Conservation (phyloP, 2,113 vertebrate species). For the Lepus europaeus region DNA sequence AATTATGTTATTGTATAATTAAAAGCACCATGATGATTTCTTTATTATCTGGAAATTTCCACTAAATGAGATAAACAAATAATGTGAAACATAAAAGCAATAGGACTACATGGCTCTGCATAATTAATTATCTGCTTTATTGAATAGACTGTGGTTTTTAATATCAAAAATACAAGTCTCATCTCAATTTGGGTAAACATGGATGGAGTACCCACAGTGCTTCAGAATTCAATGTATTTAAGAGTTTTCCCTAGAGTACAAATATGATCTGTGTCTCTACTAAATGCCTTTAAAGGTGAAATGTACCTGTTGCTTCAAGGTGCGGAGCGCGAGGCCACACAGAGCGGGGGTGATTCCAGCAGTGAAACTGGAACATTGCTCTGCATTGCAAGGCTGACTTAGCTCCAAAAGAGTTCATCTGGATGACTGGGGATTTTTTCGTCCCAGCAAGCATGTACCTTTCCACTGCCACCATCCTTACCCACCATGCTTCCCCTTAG, state of each 20-base stretch:
- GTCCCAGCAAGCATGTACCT: neutral
- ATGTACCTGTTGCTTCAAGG: neutral
- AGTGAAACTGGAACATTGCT: neutral
- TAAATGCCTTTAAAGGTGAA: slow-evolving; percentile 25
- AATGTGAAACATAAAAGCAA: neutral
- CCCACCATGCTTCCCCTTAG: neutral
- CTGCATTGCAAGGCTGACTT: neutral
- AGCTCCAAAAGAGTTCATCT: fast-evolving
- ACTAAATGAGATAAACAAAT: neutral
- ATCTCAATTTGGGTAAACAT: neutral
- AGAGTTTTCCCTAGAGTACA: neutral
- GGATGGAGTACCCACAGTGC: neutral
- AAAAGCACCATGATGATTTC: neutral
- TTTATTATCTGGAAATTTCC: neutral
- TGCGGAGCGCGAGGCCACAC: neutral
- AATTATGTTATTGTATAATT: slow-evolving; percentile 53
- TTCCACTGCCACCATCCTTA: neutral
- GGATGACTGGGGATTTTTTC: neutral
- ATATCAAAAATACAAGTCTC: neutral
- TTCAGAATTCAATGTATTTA: neutral
- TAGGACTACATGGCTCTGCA: neutral
- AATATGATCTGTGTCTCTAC: neutral
- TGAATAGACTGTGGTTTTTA: neutral
- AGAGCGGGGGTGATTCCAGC: neutral
- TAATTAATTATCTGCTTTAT: neutral